Evolutionary conservation across 2,888 invertebrate genomes (phyloP).

Genomic region (Drosophila putrida): DNA sequence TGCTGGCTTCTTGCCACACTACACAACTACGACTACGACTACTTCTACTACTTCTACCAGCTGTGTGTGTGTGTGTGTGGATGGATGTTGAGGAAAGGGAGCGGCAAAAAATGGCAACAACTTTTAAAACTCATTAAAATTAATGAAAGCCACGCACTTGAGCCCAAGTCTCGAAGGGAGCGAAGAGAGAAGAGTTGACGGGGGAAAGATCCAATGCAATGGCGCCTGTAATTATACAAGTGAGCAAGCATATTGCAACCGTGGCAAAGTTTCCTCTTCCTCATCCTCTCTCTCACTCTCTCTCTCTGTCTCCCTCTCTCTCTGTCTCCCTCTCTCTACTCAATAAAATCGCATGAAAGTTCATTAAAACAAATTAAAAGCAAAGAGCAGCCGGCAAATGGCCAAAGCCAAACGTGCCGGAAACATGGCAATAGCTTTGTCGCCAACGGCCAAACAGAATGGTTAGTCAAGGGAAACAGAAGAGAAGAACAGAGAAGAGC

Average conservation of each 20-base stretch:
- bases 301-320: not conserved
- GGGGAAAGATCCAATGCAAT: slow-evolving; percentile 52
- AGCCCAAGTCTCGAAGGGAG: slow-evolving; percentile 40
- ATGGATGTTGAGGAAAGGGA: not conserved
- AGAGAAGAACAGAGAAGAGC: not conserved
- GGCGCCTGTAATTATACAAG: slow-evolving; percentile 79
- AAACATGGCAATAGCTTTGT: slow-evolving; percentile 57
- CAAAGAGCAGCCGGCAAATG: slow-evolving; percentile 63
- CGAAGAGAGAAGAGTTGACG: not conserved
- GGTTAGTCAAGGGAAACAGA: not conserved
- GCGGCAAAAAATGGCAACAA: slow-evolving; percentile 64
- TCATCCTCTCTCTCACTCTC: no score
- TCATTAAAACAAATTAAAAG: slow-evolving; percentile 80
- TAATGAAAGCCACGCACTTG: slow-evolving; percentile 80
- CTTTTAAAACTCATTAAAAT: slow-evolving; percentile 81
- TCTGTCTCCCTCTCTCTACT: not conserved
- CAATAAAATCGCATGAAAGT: slow-evolving; percentile 74
- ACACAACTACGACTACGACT: no score
- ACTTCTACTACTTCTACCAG: no score
- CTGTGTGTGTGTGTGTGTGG: no score
- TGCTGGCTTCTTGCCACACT: slow-evolving; percentile 21
- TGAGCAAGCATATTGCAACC: slow-evolving; percentile 78
- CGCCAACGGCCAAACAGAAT: slow-evolving; percentile 1
- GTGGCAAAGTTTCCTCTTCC: slow-evolving; percentile 11
- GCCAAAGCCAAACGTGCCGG: slow-evolving; percentile 60